Conservation (phyloP, 2,888 invertebrate genomes). For the Synergus itoensis region DNA sequence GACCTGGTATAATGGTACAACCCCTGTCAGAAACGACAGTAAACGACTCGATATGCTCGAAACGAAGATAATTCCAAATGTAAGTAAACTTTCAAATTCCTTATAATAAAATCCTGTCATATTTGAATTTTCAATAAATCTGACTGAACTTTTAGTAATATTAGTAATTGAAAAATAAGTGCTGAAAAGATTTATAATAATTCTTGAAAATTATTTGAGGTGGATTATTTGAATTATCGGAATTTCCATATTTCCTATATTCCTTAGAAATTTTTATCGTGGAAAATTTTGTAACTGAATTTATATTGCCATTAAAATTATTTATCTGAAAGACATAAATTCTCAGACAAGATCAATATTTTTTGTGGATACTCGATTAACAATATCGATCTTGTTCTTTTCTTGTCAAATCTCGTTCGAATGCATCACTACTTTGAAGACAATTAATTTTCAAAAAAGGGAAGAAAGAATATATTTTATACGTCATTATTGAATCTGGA, state of each 20-base stretch:
- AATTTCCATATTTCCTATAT: too few relatives aligned
- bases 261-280: too few relatives aligned
- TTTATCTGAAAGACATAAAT: too few relatives aligned
- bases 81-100: conserved; percentile 60
- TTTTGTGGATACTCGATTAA: too few relatives aligned
- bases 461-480: neutral
- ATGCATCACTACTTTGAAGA: neutral
- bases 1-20: conserved; percentile 91
- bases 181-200: neutral
- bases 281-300: too few relatives aligned
- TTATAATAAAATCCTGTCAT: neutral
- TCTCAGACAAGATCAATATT: too few relatives aligned
- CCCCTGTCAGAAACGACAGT: conserved; percentile 71
- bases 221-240: too few relatives aligned
- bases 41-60: conserved; percentile 72
- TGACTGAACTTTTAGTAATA: neutral
- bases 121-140: neutral
- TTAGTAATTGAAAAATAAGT: neutral
- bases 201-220: neutral
- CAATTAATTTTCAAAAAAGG: neutral
- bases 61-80: conserved; percentile 69
- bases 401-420: too few relatives aligned
- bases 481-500: neutral
- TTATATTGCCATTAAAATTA: too few relatives aligned
- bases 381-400: too few relatives aligned